These are phyloP conservation scores for Nemurella pictetii DNA, from an alignment of 2,888 invertebrate genomes.

Conservation along the genomic window DNA sequence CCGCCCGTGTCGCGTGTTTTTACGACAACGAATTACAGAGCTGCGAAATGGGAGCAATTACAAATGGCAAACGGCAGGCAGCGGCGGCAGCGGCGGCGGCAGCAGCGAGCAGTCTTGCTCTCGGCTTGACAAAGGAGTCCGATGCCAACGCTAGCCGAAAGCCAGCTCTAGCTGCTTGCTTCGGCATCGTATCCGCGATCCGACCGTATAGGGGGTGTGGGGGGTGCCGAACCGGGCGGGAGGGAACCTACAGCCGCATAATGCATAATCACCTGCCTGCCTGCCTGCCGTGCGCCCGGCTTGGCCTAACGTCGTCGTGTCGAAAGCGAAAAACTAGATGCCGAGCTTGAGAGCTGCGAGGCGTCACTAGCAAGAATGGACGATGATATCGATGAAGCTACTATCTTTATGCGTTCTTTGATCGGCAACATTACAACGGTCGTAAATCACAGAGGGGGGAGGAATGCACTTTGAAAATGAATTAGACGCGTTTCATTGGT, in stretches of 20 bases:
- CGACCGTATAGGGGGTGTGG: background rate
- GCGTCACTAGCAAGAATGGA: background rate
- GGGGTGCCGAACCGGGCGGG: background rate
- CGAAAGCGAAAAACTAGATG: background rate
- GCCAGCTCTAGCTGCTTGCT: background rate
- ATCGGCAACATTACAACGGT: background rate
- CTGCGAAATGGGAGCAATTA: background rate
- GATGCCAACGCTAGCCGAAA: background rate
- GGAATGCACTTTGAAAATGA: no score
- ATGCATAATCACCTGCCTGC: constrained; percentile 29
- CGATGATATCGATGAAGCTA: background rate
- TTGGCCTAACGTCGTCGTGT: background rate
- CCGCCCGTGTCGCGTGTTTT: background rate
- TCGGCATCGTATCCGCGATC: background rate
- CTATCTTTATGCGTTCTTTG: background rate
- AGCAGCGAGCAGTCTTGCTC: background rate
- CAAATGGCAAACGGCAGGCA: background rate
- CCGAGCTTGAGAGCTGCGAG: background rate
- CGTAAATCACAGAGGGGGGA: no score
- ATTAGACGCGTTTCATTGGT: no score
- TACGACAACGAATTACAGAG: background rate
- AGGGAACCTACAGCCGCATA: background rate
- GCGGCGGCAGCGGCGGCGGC: no score
- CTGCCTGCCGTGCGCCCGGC: background rate
- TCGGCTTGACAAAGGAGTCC: background rate